Evolutionary conservation across 2,888 invertebrate genomes (phyloP).

Genomic region (Pachymerium ferrugineum): DNA sequence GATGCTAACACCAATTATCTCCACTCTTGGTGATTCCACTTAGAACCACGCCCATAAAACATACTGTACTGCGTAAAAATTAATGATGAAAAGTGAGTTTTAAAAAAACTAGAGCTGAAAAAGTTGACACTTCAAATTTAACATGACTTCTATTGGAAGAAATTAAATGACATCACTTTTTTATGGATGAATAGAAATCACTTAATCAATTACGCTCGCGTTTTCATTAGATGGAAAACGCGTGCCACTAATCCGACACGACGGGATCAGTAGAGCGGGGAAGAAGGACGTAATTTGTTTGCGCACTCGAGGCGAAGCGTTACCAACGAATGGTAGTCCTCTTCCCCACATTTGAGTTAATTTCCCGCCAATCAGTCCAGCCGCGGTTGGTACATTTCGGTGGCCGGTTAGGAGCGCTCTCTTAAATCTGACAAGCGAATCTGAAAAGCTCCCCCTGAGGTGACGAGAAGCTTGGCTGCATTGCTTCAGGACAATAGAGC

Average conservation of each 20-base stretch:
- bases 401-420: background rate
- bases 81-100: background rate
- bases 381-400: background rate
- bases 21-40: background rate
- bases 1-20: background rate
- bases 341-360: background rate
- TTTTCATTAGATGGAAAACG: background rate
- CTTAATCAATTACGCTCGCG: too few relatives aligned
- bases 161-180: too few relatives aligned
- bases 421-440: slow-evolving; percentile 13
- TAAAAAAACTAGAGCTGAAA: too few relatives aligned
- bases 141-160: too few relatives aligned
- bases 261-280: slow-evolving; percentile 7
- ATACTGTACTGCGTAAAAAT: background rate
- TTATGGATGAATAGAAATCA: too few relatives aligned
- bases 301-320: background rate
- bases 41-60: background rate
- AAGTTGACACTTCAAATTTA: too few relatives aligned
- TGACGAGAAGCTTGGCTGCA: background rate
- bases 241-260: slow-evolving; percentile 8
- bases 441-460: background rate
- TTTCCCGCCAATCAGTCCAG: background rate
- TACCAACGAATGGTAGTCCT: background rate
- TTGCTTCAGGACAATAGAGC: background rate
- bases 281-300: slow-evolving; percentile 4